Base-by-base conservation (phyloP, 1,140 invertebrate genomes). In the Littorina saxatilis region DNA sequence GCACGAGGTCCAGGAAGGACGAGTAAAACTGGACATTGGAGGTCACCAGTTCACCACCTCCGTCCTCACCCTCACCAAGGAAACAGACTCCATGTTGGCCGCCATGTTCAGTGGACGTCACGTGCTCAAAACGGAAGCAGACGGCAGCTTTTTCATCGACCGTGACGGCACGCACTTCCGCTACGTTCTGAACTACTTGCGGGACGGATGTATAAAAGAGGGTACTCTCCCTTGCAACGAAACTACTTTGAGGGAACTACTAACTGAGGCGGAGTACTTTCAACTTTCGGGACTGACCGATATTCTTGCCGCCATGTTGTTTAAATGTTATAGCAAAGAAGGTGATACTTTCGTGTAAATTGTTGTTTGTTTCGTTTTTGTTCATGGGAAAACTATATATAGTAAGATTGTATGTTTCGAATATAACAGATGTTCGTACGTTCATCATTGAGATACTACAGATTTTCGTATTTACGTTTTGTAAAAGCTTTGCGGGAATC, bases 71-170 rank as follows among this genome's bases (percentile, higher is more conserved):
- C 79, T 92, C 9, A 86, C 84, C 17, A 88, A 87, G 83, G 91
- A 91, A 61, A 83, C 88, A 13, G 82, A 89, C 58, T 92, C 91
- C 35, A 92, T 92, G 91, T 63, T 92, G 61, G 88, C 91, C 11
- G 89, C 91, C 77, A 92, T 92, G 91, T 92, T 92, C 82, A 91
- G 90, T 72, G 89, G 89, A 11, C 84, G 87, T 37, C 86, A 90
- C 79, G 74, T 85, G 27, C 58, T 89, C 35, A 84, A 88, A 61
- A 85, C 84, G 61, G 89, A 91, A 55, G 52, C 63, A 70, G 88
- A 89, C 77, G 90, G 90, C 78, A 89, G 88, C 79, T 90, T 88
- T 74, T 90, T 91, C 83, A 91, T 90, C 37, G 92, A 92, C 82
- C 76, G 89, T 73, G 88, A 91, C 58, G 91, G 91, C 43, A 87